These are phyloP conservation scores for Xestia rhomboidea DNA, from an alignment of 2,888 invertebrate species.

Conservation along the genomic window DNA sequence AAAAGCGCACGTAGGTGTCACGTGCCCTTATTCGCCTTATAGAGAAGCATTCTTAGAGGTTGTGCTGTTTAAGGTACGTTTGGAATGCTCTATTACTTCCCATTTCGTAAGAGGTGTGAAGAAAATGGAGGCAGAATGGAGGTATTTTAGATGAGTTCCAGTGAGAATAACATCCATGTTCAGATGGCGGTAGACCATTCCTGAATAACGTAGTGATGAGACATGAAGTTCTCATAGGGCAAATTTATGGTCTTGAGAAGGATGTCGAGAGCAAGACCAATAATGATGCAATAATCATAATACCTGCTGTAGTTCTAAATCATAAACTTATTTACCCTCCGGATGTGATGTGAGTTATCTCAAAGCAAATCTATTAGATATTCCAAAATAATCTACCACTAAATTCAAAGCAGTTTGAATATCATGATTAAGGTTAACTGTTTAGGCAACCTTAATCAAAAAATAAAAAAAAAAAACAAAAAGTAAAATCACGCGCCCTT, in stretches of 20 bases:
- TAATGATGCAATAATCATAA: not conserved
- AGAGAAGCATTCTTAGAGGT: conserved; percentile 55
- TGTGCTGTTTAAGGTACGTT: conserved; percentile 27
- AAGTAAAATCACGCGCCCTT: conserved; percentile 66
- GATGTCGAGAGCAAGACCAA: not conserved
- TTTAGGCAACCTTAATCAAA: conserved; percentile 22
- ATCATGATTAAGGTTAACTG: too few species aligned
- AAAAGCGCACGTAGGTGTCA: conserved; percentile 42
- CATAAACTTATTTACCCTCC: not conserved
- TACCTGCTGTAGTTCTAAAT: not conserved
- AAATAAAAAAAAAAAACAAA: conserved; percentile 43
- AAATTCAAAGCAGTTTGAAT: conserved; percentile 19
- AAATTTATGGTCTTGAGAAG: not conserved
- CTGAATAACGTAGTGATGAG: not conserved
- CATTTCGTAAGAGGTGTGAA: conserved; percentile 1
- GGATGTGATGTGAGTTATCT: conserved; percentile 16
- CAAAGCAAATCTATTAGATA: conserved; percentile 7
- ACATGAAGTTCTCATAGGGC: not conserved
- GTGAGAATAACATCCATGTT: not conserved
- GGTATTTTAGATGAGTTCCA: not conserved
- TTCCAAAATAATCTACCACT: conserved; percentile 19
- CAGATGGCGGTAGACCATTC: not conserved
- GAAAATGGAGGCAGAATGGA: not conserved
- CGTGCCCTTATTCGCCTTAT: conserved; percentile 61
- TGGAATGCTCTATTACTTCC: conserved; percentile 33